These are phyloP conservation scores for Hypomecis punctinalis DNA, from an alignment of 2,888 invertebrate species.

Conservation along the genomic window DNA sequence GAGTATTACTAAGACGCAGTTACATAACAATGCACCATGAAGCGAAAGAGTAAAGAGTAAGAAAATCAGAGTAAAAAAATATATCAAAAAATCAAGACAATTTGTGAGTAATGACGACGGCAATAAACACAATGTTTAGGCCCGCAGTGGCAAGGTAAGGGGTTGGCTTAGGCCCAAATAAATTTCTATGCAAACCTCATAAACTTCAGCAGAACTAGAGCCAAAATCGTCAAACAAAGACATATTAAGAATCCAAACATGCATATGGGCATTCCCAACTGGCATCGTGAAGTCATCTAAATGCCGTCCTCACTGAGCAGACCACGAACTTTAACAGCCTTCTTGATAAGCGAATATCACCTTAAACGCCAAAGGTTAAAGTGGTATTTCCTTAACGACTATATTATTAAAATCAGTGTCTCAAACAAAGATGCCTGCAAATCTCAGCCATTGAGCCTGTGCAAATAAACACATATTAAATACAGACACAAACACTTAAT, in stretches of 20 bases:
- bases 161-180: too few relatives aligned
- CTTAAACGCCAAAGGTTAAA: conserved; percentile 1
- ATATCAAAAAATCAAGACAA: too few relatives aligned
- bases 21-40: too few relatives aligned
- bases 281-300: conserved; percentile 26
- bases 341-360: conserved; percentile 3
- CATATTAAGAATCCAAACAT: background rate
- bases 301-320: background rate
- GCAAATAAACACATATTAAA: conserved; percentile 22
- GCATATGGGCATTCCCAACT: conserved; percentile 36
- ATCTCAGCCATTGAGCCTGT: conserved; percentile 7
- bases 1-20: too few relatives aligned
- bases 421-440: conserved; percentile 8
- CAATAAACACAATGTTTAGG: too few relatives aligned
- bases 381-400: background rate
- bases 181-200: too few relatives aligned
- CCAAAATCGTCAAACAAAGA: background rate
- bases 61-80: too few relatives aligned
- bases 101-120: too few relatives aligned
- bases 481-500: conserved; percentile 3
- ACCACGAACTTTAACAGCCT: background rate
- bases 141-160: too few relatives aligned
- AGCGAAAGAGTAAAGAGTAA: too few relatives aligned
- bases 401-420: background rate
- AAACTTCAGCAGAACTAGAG: background rate